A percentile compares a stretch with the other conserved stretches of the same genome.
These are phyloP conservation scores for Acipenser ruthenus DNA, from an alignment of 2,797 vertebrate species.

Conservation along the genomic window DNA sequence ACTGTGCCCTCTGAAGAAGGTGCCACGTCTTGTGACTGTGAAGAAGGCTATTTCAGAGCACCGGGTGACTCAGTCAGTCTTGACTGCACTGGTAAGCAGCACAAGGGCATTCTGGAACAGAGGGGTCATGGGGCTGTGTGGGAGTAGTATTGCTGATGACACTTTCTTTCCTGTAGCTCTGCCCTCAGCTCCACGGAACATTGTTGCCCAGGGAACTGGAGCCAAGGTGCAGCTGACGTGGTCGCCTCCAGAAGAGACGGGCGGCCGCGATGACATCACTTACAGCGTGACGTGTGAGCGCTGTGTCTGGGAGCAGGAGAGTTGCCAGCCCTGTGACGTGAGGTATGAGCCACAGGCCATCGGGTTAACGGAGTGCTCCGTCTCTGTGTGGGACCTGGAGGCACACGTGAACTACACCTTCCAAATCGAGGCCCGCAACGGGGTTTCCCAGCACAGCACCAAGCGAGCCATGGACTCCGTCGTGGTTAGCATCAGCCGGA, in stretches of 20 bases:
- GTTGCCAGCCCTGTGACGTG: slow-evolving; percentile 71
- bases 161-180: slow-evolving; percentile 52
- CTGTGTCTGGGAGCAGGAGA: slow-evolving; percentile 52
- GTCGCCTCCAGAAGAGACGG: slow-evolving; percentile 65
- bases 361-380: slow-evolving; percentile 46
- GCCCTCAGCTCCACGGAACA: slow-evolving; percentile 67
- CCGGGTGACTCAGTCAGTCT: slow-evolving; percentile 46
- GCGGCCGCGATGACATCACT: slow-evolving; percentile 70
- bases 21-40: slow-evolving; percentile 62
- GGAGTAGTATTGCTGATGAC: no score
- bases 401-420: slow-evolving; percentile 93
- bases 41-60: slow-evolving; percentile 77
- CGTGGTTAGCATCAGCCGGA: slow-evolving; percentile 78
- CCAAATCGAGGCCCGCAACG: slow-evolving; percentile 72
- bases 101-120: not conserved
- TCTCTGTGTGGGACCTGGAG: slow-evolving; percentile 71
- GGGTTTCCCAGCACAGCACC: slow-evolving; percentile 66
- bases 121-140: no score
- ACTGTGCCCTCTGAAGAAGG: slow-evolving; percentile 61
- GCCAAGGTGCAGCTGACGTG: slow-evolving; percentile 78
- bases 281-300: slow-evolving; percentile 76
- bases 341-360: slow-evolving; percentile 58
- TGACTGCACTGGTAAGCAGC: slow-evolving; percentile 75
- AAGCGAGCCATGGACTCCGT: slow-evolving; percentile 48
- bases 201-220: slow-evolving; percentile 58